Base-by-base conservation (phyloP, 2,888 invertebrate genomes). In the Trichogramma evanescens region DNA sequence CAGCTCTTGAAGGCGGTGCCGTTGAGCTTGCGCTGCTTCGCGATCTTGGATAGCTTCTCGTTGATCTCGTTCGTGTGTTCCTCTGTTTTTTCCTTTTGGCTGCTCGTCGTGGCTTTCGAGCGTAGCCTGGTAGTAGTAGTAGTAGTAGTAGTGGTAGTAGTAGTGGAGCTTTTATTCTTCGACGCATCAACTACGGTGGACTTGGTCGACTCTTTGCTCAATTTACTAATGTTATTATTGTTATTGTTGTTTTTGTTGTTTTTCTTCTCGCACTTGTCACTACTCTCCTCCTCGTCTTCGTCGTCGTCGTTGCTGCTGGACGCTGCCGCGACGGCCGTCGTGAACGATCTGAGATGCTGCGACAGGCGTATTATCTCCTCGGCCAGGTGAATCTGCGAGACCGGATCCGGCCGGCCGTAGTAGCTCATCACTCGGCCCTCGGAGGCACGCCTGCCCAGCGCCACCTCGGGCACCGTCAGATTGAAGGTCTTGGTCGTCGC, bases 341-440 rank as follows among this genome's bases (percentile, higher is more conserved):
- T 75, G 10, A 76, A 70, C 6, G 71, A 67, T 5, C 76, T 66
- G 42, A 91, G 78, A 71, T 89, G 90, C 71, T 91, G 91, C 0
- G 91, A 91, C 1, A 92, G 77, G 76, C 89, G 90, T 67, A 89
- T 86, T 65, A 92, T 92, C 78, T 92, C 91, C 70, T 91, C 91
- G 0, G 91, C 91, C 61, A 91, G 79, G 70, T 77, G 72, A 5
- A 79, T 78, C 62, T 76, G 75, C 4, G 74, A 72, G 26, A 71
- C 77, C 1, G 70, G 72, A 59, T 74, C 77, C 52, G 67, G 67
- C 42, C 49, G 66, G 42, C 59, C 50, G 39, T 69, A 64, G 8
- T 63, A 62, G 42, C 54, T 55, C 0, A 67, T 81, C 69, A 85
- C 87, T 6, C 85, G 86, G 69, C 90, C 89, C 71, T 92, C 91